Evolutionary conservation across 2,888 invertebrate species (phyloP).

Genomic region (Dryobota labecula): DNA sequence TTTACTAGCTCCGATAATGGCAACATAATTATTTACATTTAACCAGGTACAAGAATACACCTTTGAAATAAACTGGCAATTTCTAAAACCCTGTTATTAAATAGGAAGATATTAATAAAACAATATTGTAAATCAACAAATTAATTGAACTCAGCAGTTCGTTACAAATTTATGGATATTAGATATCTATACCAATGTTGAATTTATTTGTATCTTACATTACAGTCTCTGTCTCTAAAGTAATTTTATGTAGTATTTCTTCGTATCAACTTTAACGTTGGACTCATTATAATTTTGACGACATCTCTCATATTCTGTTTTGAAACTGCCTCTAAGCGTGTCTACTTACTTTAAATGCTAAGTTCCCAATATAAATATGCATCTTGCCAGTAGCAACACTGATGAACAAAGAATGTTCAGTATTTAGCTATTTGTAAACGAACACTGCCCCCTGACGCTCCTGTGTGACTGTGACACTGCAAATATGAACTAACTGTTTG

Average conservation of each 20-base stretch:
- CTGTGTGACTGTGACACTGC: conserved; percentile 52
- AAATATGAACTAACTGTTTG: conserved; percentile 19
- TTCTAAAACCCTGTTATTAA: conserved; percentile 29
- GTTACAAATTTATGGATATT: conserved; percentile 38
- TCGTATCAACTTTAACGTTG: conserved; percentile 22
- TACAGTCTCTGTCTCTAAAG: conserved; percentile 21
- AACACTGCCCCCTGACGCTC: conserved; percentile 79
- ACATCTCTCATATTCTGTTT: conserved; percentile 36
- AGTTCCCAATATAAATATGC: conserved; percentile 59
- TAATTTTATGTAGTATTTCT: conserved; percentile 30
- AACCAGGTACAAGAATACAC: conserved; percentile 23
- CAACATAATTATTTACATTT: conserved; percentile 27
- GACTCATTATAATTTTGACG: conserved; percentile 26
- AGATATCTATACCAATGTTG: conserved; percentile 30
- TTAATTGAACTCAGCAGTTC: conserved; percentile 35
- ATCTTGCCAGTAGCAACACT: conserved; percentile 78
- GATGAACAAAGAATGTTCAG: conserved; percentile 52
- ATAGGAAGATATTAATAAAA: conserved; percentile 30
- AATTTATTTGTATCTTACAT: conserved; percentile 40
- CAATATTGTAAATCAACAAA: conserved; percentile 45
- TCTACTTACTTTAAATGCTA: conserved; percentile 46
- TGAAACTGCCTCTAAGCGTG: conserved; percentile 29
- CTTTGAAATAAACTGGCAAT: conserved; percentile 27
- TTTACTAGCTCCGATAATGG: conserved; percentile 32
- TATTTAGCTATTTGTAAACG: conserved; percentile 67